Conservation (phyloP, 2,113 vertebrate genomes). For the Pygoscelis adeliae region DNA sequence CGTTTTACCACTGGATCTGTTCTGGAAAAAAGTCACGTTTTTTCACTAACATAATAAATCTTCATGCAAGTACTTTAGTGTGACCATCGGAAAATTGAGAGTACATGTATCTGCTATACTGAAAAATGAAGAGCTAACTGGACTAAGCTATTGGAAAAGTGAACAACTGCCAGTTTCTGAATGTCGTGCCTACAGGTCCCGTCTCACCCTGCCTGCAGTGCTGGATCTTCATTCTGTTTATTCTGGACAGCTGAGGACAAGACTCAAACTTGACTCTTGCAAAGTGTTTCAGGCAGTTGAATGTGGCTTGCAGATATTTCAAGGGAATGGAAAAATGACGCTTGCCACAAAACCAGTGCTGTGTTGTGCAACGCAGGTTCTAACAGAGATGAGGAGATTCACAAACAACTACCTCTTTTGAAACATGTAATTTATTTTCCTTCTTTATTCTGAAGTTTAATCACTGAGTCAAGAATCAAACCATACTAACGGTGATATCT, state of each 20-base stretch:
- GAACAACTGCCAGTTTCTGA: not conserved
- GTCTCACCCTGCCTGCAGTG: not conserved
- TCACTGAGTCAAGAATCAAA: not conserved
- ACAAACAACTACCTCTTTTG: not conserved
- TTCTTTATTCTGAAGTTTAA: not conserved
- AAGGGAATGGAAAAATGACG: not conserved
- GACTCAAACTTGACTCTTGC: not conserved
- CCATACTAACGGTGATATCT: not conserved
- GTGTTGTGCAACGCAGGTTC: not conserved
- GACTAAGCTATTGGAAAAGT: not conserved
- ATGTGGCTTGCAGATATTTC: not conserved
- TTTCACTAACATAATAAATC: not conserved
- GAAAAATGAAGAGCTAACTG: not conserved
- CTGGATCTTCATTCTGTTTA: not conserved
- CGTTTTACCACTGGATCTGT: not conserved
- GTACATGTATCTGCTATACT: not conserved
- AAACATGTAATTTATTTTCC: not conserved
- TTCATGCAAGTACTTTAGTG: not conserved
- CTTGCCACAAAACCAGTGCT: not conserved
- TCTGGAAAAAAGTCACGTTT: not conserved
- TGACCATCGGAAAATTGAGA: not conserved
- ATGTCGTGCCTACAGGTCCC: fast-evolving
- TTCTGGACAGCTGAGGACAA: not conserved
- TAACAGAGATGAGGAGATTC: not conserved
- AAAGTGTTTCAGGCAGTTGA: not conserved